A percentile compares a stretch with the other conserved stretches of the same genome.
These are phyloP conservation scores for Eurystomus glaucurus DNA, from an alignment of 2,797 vertebrate genomes.

Conservation along the genomic window DNA sequence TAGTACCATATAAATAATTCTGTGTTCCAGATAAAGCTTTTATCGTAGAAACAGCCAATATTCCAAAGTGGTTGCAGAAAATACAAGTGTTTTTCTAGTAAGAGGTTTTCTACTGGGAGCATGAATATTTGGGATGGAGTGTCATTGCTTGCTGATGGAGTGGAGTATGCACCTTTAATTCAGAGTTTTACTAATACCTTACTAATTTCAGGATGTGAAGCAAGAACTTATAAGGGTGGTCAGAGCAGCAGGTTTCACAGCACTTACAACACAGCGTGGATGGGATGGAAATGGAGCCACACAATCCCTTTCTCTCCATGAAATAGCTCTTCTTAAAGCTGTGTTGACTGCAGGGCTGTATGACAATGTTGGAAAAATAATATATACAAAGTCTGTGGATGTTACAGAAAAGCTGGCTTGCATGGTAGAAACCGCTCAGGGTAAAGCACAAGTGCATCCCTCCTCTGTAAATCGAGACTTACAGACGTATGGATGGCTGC, in stretches of 20 bases:
- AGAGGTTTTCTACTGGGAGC: not conserved
- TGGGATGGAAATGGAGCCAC: conserved; percentile 48
- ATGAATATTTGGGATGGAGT: not conserved
- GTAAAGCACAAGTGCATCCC: conserved; percentile 94
- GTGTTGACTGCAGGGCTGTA: conserved; percentile 95
- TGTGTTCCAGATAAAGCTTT: not conserved
- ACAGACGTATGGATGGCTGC: conserved; percentile 93
- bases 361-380: conserved; percentile 92
- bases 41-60: not conserved
- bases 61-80: not conserved
- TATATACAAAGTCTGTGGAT: conserved; percentile 91
- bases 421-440: conserved; percentile 93
- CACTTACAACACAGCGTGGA: conserved; percentile 39
- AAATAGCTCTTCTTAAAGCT: conserved; percentile 90
- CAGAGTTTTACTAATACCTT: not conserved
- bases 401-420: conserved; percentile 91
- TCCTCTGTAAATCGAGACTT: conserved; percentile 96
- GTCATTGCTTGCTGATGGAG: not conserved
- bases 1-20: not conserved
- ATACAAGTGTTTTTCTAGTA: not conserved
- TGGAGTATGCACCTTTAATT: not conserved
- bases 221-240: conserved; percentile 93
- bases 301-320: conserved; percentile 81
- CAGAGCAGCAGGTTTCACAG: conserved; percentile 91
- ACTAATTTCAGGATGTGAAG: conserved; percentile 89